phyloP scores from a whole-genome alignment of 2,797 vertebrate species.

The Ficedula albicollis region DNA sequence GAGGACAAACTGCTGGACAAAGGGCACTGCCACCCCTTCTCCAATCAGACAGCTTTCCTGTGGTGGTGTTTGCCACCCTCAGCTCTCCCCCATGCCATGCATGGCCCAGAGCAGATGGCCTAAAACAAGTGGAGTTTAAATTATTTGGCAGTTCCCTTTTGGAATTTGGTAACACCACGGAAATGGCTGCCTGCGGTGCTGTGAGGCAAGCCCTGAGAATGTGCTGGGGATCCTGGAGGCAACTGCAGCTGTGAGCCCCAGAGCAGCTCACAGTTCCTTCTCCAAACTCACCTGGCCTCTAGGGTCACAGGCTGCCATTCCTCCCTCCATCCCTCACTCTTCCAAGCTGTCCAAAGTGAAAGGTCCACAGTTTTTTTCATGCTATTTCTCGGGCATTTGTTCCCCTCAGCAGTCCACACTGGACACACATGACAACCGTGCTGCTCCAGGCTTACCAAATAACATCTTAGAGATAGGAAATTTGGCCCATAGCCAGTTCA shows the following conservation, averaged over 20 bases:
- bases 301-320: neutral
- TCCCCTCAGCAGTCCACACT: neutral
- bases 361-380: neutral
- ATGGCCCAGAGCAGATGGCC: neutral
- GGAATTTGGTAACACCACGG: neutral
- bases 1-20: neutral
- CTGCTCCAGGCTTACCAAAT: neutral
- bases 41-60: neutral
- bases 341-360: neutral
- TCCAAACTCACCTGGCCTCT: neutral
- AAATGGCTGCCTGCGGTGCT: accelerated
- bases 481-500: neutral
- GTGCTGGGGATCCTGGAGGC: neutral
- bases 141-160: neutral
- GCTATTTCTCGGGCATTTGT: neutral
- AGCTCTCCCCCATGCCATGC: neutral
- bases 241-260: neutral
- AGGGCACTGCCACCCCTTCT: neutral
- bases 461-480: neutral
- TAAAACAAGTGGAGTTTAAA: neutral
- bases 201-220: neutral
- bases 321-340: neutral
- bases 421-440: accelerated
- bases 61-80: neutral
- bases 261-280: neutral